These are phyloP conservation scores for Cheilosia grossa DNA, from an alignment of 2,888 invertebrate species.

Conservation along the genomic window DNA sequence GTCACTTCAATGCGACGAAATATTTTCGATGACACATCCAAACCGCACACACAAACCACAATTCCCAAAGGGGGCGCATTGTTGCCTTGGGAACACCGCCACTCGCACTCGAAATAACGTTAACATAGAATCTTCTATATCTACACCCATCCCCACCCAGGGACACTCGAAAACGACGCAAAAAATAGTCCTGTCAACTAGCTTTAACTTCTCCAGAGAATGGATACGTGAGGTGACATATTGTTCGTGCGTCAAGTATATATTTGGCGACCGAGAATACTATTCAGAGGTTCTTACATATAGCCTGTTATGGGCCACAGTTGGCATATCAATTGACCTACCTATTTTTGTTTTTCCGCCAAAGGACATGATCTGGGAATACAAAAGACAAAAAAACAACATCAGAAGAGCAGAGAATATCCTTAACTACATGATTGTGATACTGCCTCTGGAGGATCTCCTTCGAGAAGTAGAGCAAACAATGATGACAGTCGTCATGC, in stretches of 20 bases:
- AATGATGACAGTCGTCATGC: slow-evolving; percentile 37
- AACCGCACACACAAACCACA: not conserved
- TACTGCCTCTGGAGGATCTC: slow-evolving; percentile 21
- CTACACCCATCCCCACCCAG: not conserved
- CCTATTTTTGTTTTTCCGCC: slow-evolving; percentile 33
- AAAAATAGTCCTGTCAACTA: slow-evolving; percentile 33
- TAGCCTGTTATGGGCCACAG: slow-evolving; percentile 8
- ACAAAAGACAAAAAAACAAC: not conserved
- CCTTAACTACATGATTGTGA: slow-evolving; percentile 31
- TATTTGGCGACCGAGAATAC: not conserved
- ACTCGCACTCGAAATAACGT: slow-evolving; percentile 39
- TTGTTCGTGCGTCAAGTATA: slow-evolving; percentile 23
- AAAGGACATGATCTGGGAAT: slow-evolving; percentile 35
- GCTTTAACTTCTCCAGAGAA: slow-evolving; percentile 28
- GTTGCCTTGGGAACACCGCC: slow-evolving; percentile 47
- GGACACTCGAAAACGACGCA: not conserved
- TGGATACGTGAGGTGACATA: slow-evolving; percentile 20
- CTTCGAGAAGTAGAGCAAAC: slow-evolving; percentile 11
- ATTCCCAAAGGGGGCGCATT: slow-evolving; percentile 35
- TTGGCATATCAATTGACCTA: slow-evolving; percentile 41
- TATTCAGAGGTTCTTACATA: not conserved
- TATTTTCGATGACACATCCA: slow-evolving; percentile 65
- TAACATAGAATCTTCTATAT: not conserved
- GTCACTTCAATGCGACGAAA: slow-evolving; percentile 61
- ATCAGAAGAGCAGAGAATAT: not conserved